A percentile compares a stretch with the other conserved stretches of the same genome.
These are phyloP conservation scores for Doryteuthis pealeii DNA, from an alignment of 1,140 invertebrate species.

Conservation along the genomic window DNA sequence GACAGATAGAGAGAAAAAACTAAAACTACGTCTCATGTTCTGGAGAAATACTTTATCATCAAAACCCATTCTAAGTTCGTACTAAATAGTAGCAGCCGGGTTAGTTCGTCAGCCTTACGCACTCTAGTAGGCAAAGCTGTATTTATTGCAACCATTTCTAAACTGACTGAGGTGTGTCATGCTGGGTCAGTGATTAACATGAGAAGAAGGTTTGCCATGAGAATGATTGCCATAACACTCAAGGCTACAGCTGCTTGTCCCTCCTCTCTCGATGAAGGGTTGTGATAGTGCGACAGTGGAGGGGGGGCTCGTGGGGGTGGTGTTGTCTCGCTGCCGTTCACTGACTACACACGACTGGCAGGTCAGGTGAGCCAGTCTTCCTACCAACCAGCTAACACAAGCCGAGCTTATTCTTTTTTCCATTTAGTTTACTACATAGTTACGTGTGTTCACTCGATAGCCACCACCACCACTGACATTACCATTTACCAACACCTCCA, in stretches of 20 bases:
- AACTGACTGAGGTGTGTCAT: conserved; percentile 1
- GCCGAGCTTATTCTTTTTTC: not conserved
- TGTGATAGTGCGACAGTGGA: too few relatives aligned
- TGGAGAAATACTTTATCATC: too few relatives aligned
- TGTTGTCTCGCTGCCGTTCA: not conserved
- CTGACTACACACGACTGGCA: not conserved
- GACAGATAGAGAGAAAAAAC: not conserved
- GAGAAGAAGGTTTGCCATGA: conserved; percentile 7
- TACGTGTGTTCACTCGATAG: not conserved
- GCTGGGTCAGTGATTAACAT: conserved; percentile 8
- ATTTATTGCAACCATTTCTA: conserved; percentile 7
- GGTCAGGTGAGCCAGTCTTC: not conserved
- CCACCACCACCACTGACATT: not conserved
- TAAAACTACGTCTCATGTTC: not conserved
- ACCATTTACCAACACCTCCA: too few relatives aligned
- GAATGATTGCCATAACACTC: conserved; percentile 1
- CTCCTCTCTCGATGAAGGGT: not conserved
- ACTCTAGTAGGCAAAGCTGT: not conserved
- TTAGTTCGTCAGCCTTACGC: too few relatives aligned
- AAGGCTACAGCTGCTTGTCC: not conserved
- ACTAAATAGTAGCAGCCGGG: too few relatives aligned
- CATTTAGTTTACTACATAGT: not conserved
- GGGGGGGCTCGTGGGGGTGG: not conserved
- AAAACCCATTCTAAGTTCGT: too few relatives aligned
- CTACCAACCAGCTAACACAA: not conserved